These are phyloP conservation scores for Heteromurus nitidus DNA, from an alignment of 2,888 invertebrate species.

Conservation along the genomic window DNA sequence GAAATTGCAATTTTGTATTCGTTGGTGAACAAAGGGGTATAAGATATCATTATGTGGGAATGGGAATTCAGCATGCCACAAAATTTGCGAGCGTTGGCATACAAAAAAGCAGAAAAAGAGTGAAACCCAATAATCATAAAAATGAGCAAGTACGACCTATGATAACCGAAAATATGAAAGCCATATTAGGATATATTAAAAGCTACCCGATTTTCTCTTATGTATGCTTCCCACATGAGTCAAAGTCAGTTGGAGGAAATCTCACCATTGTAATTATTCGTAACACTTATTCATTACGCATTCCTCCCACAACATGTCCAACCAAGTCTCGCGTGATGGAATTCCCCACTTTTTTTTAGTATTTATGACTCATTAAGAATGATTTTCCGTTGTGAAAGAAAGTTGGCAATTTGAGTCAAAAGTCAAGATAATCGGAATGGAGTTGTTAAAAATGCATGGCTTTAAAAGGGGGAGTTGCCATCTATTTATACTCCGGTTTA, in stretches of 20 bases:
- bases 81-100: not conserved
- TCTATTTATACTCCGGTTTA: too few species aligned
- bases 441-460: too few species aligned
- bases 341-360: not conserved
- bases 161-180: not conserved
- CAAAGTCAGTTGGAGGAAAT: not conserved
- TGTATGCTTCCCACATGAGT: not conserved
- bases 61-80: not conserved
- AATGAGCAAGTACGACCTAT: not conserved
- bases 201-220: not conserved
- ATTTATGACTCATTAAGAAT: not conserved
- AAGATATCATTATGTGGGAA: not conserved
- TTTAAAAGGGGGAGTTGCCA: too few species aligned
- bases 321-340: not conserved
- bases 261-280: slow-evolving; percentile 20
- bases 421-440: too few species aligned
- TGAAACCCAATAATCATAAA: slow-evolving; percentile 5
- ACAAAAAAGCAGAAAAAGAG: not conserved
- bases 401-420: too few species aligned
- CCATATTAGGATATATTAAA: not conserved
- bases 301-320: slow-evolving; percentile 18
- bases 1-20: slow-evolving; percentile 2
- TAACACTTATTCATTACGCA: slow-evolving; percentile 6
- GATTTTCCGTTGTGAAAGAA: not conserved
- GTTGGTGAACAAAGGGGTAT: not conserved